Percentiles rank a stretch among this genome's conserved stretches.
These are phyloP conservation scores for Crypturellus tataupa DNA, from an alignment of 2,797 vertebrate genomes.

Conservation along the genomic window DNA sequence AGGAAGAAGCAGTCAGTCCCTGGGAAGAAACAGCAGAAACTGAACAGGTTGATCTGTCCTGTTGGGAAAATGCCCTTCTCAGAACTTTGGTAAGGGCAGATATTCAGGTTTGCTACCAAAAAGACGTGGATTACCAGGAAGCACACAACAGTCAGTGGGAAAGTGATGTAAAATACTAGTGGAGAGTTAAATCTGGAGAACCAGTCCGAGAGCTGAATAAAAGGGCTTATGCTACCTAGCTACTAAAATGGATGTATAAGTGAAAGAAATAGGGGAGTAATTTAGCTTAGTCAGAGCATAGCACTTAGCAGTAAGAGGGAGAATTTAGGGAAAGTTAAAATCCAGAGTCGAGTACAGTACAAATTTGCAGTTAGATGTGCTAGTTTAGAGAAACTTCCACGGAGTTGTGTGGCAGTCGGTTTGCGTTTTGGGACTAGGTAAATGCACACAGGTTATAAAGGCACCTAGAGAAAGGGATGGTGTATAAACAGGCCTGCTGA, in stretches of 20 bases:
- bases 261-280: not conserved
- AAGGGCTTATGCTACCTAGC: not conserved
- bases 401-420: not conserved
- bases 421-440: not conserved
- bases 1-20: not conserved
- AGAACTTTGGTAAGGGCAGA: not conserved
- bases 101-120: not conserved
- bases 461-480: not conserved
- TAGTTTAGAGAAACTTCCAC: not conserved
- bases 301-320: not conserved
- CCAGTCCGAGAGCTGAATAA: not conserved
- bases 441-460: not conserved
- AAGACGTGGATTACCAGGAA: not conserved
- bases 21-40: not conserved
- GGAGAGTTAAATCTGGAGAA: not conserved
- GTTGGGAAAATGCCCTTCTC: not conserved
- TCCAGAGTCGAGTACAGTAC: not conserved
- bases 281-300: not conserved
- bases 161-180: not conserved
- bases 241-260: not conserved
- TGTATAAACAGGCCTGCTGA: not conserved
- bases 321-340: not conserved
- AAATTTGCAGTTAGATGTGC: not conserved
- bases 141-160: not conserved
- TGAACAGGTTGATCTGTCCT: not conserved